Base-by-base conservation (phyloP, 2,113 vertebrate species). In the Tyrannus savana region DNA sequence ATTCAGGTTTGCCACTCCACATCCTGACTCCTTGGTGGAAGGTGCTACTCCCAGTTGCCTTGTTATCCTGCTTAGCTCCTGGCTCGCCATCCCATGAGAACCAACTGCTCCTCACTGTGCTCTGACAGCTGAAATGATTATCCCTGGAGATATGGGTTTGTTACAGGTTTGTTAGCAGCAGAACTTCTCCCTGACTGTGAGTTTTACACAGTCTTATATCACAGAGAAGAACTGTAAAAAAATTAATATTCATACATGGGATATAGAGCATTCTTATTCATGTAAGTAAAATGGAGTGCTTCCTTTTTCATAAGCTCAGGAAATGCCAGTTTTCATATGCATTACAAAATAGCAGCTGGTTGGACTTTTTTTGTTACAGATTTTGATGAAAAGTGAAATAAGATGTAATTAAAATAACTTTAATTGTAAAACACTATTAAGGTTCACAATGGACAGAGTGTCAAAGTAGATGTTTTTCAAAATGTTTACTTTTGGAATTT, bases 191-290 rank as follows among this genome's bases (percentile, higher is more conserved):
- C 30, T 87, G 77, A 25, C 60, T 91, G 31, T 71, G 60, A 77
- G 46, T 63, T 87, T 90, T 72, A 74, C 74, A 24, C 23, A 78
- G 19, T 44, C 30, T 86, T 56, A 49, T 60, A 50, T 72, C 44
- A 72, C 44, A 89, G 66, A 93, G 19, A 47, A 83, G 49, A 91
- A 47, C 21, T 60, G 80, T 64, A 84, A 87, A 84, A 93, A 82
- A 55, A 67, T 35, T 71, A 92, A 49, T 95, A 76, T 80, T 92
- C 63, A 47, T 74, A 28, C 18, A 14, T 71, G 30, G 13, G 13
- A 47, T 71, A 66, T 28, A 78, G n/a, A 94, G 11, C 31, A 60
- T 68, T 15, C n/a, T 87, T 93, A 52, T 42, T 84, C 52, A 81
- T 86, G 10, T 28, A 75, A 85, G 6, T 63, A 82, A 94, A 94